These are phyloP conservation scores for Leptopilina clavipes DNA, from an alignment of 1,140 invertebrate species.

Conservation along the genomic window DNA sequence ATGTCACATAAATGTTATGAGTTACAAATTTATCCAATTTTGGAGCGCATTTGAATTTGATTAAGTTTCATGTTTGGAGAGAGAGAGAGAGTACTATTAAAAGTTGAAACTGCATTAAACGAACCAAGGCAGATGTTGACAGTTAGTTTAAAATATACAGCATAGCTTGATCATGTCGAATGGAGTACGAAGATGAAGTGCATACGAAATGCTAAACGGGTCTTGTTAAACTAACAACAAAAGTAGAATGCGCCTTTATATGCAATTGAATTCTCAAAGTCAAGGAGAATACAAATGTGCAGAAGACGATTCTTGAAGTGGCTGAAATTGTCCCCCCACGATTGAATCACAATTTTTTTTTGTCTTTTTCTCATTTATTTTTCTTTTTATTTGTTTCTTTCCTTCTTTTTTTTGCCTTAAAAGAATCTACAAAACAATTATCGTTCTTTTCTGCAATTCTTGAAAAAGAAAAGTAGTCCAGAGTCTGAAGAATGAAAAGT, in stretches of 20 bases:
- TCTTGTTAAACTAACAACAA: slow-evolving; percentile 11
- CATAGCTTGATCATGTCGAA: neutral
- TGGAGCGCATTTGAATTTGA: neutral
- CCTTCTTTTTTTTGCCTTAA: neutral
- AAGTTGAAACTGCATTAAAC: neutral
- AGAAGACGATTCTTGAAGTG: slow-evolving; percentile 6
- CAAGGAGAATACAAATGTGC: neutral
- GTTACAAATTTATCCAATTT: neutral
- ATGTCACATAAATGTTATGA: neutral
- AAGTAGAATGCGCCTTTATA: neutral
- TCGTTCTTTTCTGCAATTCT: too few species aligned
- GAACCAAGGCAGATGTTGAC: neutral
- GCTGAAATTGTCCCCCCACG: neutral
- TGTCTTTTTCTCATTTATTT: too few species aligned
- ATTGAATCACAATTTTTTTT: slow-evolving; percentile 16
- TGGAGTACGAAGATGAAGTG: neutral
- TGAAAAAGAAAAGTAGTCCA: neutral
- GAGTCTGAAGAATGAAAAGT: neutral
- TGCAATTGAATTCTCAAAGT: slow-evolving; percentile 5
- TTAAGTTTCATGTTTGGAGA: neutral
- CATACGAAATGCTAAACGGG: neutral
- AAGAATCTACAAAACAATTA: neutral
- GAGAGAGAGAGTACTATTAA: neutral
- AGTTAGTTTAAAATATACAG: slow-evolving; percentile 2
- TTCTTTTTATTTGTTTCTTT: neutral